phyloP scores from a whole-genome alignment of 2,797 vertebrate genomes.

The Bradypodion pumilum region DNA sequence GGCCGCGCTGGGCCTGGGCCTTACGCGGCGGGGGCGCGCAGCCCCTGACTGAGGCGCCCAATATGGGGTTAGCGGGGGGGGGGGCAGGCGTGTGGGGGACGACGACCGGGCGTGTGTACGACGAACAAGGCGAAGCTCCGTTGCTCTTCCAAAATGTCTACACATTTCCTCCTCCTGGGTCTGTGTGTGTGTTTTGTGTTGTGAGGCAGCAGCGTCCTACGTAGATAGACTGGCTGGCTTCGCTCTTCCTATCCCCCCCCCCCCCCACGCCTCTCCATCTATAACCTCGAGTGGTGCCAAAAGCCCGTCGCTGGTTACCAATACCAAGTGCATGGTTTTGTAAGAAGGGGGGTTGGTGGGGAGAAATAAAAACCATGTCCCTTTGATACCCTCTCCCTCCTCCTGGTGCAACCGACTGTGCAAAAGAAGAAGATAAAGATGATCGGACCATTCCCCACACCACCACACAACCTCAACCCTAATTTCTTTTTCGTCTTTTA shows the following conservation, averaged over 20 bases:
- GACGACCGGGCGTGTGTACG: too few species aligned
- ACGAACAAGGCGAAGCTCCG: constrained; percentile 54
- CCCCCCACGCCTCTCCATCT: constrained; percentile 53
- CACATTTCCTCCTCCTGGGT: constrained; percentile 41
- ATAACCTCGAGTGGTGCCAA: constrained; percentile 75
- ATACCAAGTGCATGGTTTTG: constrained; percentile 64
- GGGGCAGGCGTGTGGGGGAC: constrained; percentile 63
- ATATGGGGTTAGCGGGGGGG: neutral
- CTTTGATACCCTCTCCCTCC: constrained; percentile 65
- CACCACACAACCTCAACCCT: neutral
- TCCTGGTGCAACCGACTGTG: constrained; percentile 58
- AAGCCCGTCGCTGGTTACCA: constrained; percentile 74
- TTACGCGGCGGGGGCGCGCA: constrained; percentile 45
- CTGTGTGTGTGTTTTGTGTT: constrained; percentile 1
- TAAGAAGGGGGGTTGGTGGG: too few species aligned
- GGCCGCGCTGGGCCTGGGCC: constrained; percentile 60
- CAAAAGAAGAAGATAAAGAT: constrained; percentile 60
- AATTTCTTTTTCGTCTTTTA: neutral
- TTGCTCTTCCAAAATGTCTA: constrained; percentile 14
- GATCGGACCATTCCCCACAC: constrained; percentile 64
- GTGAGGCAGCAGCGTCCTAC: constrained; percentile 34
- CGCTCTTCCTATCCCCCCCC: constrained; percentile 67
- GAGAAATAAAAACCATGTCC: constrained; percentile 56
- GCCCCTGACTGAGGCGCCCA: neutral
- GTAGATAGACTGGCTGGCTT: constrained; percentile 62